phyloP scores from a whole-genome alignment of 2,113 vertebrate species.

The Perognathus longimembris region DNA sequence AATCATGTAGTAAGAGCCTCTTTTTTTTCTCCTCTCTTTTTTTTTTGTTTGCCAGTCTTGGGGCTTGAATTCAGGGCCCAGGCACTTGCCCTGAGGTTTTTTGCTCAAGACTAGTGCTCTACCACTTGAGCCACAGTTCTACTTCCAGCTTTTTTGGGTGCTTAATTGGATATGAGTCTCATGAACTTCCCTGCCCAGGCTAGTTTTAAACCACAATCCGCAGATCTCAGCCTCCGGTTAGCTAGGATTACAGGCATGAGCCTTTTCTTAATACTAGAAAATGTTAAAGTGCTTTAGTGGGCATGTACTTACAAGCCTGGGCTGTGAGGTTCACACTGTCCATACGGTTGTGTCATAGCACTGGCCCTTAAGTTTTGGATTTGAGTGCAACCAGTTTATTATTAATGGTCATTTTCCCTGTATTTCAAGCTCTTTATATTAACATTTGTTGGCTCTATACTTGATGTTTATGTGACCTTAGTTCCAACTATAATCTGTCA shows the following conservation, averaged over 20 bases:
- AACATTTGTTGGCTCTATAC: conserved; percentile 43
- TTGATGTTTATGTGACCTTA: conserved; percentile 26
- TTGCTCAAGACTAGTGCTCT: too few species aligned
- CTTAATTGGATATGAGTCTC: too few species aligned
- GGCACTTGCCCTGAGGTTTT: too few species aligned
- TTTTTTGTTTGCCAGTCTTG: too few species aligned
- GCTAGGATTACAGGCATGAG: too few species aligned
- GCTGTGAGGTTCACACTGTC: not conserved
- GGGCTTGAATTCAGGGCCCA: too few species aligned
- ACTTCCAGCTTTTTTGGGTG: too few species aligned
- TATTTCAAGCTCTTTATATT: conserved; percentile 30
- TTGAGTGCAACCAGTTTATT: conserved; percentile 42
- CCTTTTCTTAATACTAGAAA: conserved; percentile 43
- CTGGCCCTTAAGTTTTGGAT: conserved; percentile 41
- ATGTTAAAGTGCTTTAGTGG: conserved; percentile 29
- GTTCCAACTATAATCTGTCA: not conserved
- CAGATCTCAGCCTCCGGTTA: too few species aligned
- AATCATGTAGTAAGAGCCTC: conserved; percentile 57
- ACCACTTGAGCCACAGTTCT: too few species aligned
- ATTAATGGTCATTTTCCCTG: conserved; percentile 14
- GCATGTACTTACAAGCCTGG: not conserved
- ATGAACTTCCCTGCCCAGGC: too few species aligned
- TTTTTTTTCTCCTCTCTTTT: too few species aligned
- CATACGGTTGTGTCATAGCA: not conserved
- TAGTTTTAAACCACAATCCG: too few species aligned